Conservation (phyloP, 2,797 vertebrate species). For the Borostomias antarcticus region DNA sequence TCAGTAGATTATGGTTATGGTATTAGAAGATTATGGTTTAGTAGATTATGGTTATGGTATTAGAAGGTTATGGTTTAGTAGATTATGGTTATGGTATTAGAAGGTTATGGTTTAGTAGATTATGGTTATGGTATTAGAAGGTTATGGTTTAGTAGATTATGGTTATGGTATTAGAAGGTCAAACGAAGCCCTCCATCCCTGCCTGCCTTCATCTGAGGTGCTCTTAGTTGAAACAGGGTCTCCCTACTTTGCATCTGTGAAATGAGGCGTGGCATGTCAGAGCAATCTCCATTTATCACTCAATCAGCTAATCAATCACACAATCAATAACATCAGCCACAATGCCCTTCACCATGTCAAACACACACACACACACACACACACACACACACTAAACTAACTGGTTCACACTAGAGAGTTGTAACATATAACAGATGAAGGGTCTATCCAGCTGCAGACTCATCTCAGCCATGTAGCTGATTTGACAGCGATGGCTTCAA, state of each 20-base stretch:
- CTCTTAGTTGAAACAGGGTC: not conserved
- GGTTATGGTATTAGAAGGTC: too few relatives aligned
- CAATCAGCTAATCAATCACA: not conserved
- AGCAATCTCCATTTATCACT: too few relatives aligned
- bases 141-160: not conserved
- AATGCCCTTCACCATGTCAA: not conserved
- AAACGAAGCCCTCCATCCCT: not conserved
- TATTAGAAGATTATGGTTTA: not conserved
- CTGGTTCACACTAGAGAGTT: not conserved
- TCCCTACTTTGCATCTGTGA: not conserved
- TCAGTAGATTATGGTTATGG: not conserved
- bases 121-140: not conserved
- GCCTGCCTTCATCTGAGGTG: not conserved
- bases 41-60: not conserved
- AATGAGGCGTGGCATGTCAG: not conserved
- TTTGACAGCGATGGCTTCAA: conserved; percentile 5
- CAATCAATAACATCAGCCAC: not conserved
- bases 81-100: not conserved
- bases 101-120: not conserved
- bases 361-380: not conserved
- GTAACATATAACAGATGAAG: not conserved
- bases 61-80: not conserved
- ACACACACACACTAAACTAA: too few relatives aligned
- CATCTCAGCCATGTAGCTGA: not conserved
- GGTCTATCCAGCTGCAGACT: not conserved